Base-by-base conservation (phyloP, 2,797 vertebrate species). In the Ctenochaetus hawaiiensis region DNA sequence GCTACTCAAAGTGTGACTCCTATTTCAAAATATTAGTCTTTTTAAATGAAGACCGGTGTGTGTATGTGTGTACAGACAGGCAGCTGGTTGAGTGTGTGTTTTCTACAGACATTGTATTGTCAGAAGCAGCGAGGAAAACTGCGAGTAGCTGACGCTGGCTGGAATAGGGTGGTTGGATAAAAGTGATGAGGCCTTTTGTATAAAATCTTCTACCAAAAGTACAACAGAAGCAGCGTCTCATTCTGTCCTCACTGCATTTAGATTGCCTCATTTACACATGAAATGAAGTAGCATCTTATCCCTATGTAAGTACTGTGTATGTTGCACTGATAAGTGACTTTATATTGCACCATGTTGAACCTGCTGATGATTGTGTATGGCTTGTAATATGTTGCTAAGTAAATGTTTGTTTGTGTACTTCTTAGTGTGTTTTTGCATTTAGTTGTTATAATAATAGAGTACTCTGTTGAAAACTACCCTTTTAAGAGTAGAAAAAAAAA, bases 241-340 rank as follows among this genome's bases (percentile, higher is more conserved):
- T 88, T 88, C 57, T 67, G 69, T 78, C 69, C 81, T 73, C 67
- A 47, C 81, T 89, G 90, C 83, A 91, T 93, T 92, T 92, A 93
- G 84, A 93, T 91, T 89, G 84, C 87, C 87, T 89, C 60, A 91
- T 92, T 92, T 92, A 71, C 90, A 91, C 85, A 77, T 87, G 77
- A 83, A 88, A 92, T 87, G 74, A 87, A 88, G 84, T 20, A 59
- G 83, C 57, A 67, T 75, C 26, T 34, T 68, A 76, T 88, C 54
- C 70, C 34, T 48, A 67, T 80, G 48, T 81, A 85, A 77, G 66
- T 82, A 57, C 64, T 66, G 48, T 73, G 72, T 82, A 84, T 78
- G 82, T 88, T 78, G 75, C 49, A 54, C 58, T 76, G 75, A 85
- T 79, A 78, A 84, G 68, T 54, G 41, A 80, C 72, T 87, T 84